Conservation (phyloP, 2,888 invertebrate species). For the Julus scanicus region DNA sequence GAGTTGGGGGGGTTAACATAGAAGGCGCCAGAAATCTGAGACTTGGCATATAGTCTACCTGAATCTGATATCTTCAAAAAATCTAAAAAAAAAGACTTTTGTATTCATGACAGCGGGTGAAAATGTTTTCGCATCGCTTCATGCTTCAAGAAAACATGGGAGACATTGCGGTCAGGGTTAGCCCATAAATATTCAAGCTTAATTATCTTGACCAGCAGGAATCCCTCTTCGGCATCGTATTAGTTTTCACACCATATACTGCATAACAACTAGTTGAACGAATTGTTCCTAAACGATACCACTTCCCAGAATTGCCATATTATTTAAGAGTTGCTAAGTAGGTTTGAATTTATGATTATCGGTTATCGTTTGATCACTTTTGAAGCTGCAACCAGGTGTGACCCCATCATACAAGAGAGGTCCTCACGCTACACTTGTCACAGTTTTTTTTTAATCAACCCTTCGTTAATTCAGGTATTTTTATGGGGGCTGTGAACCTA, state of each 20-base stretch:
- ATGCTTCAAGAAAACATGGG: not conserved
- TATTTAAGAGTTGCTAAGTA: not conserved
- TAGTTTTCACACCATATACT: not conserved
- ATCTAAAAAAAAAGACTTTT: not conserved
- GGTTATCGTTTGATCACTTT: not conserved
- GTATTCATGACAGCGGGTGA: not conserved
- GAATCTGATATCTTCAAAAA: not conserved
- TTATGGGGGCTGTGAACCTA: constrained; percentile 24
- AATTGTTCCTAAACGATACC: not conserved
- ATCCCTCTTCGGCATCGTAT: not conserved
- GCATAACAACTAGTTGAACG: not conserved
- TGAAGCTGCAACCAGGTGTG: not conserved
- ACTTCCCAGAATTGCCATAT: not conserved
- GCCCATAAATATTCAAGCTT: not conserved
- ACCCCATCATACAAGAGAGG: not conserved
- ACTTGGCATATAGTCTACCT: not conserved
- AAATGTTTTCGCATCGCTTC: not conserved
- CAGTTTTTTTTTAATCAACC: not conserved
- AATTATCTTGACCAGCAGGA: not conserved
- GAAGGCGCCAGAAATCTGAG: constrained; percentile 39
- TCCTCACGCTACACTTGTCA: not conserved
- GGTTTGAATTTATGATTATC: not conserved
- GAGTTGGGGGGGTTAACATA: not conserved
- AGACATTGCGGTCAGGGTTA: constrained; percentile 24
- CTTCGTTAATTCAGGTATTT: not conserved